Evolutionary conservation across 37 sponge, comb jelly and placozoan species (phyloP), one percentile per base, ranked within the genome.

Genomic region (Aphrocallistes beatrix): DNA sequence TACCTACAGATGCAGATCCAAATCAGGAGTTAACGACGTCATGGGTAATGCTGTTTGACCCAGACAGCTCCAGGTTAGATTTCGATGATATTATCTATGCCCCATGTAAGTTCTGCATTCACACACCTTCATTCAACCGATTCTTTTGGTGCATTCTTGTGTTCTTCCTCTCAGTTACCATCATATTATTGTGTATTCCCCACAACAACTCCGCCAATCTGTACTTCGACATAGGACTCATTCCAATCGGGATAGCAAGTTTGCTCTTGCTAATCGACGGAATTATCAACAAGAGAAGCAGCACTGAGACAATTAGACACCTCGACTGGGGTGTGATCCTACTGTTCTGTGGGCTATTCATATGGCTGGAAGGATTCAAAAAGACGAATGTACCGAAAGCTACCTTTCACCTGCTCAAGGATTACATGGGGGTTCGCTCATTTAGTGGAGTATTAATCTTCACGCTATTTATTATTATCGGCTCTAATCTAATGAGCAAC

Each of bases 111-210:
- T 60, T 60, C 75, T 60, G 75, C 34, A 60, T 60, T 60, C 75
- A 60, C 75, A 60, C 75, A 1, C 75, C 75, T 30, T 60, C 75
- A 3, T 60, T 25, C 34, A 60, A 60, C 21, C 25, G 75, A 30
- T 60, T 60, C 25, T 60, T 60, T 28, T 60, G 75, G 75, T 19
- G 10, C 3, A 60, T 60, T 28, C 75, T 60, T 32, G 32, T 39
- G 1, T 86, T 92, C 36, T 51, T 90, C 86, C 86, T 90, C 0
- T 30, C 87, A 0, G 38, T 86, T 16, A 84, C 90, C 9, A 88
- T 92, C 13, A 85, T 88, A 21, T 87, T 92, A 0, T 51, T 92
- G 37, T 90, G 90, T 51, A 38, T 88, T n/a, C 82, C 85, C 84
- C 49, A 36, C 23, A 28, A 37, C 50, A 45, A 45, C 19, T 47